phyloP scores from a whole-genome alignment of 2,113 vertebrate genomes.

The Rhinopomastus cyanomelas region DNA sequence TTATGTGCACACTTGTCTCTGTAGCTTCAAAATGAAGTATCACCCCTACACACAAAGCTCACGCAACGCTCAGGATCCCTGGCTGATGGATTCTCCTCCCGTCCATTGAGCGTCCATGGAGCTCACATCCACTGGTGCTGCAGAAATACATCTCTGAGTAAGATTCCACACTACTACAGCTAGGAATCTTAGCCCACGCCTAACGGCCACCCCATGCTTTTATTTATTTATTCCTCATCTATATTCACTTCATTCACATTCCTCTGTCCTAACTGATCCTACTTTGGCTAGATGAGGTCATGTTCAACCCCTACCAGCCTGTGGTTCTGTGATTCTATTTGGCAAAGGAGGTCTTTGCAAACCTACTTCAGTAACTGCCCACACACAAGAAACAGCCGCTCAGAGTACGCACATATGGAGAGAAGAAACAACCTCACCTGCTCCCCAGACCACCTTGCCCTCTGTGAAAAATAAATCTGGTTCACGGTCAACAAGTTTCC shows the following conservation, averaged over 20 bases:
- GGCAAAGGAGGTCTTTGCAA: no score
- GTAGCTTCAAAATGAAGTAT: background rate
- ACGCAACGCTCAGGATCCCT: background rate
- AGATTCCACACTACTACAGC: background rate
- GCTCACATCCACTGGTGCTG: background rate
- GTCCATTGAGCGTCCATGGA: background rate
- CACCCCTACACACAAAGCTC: background rate
- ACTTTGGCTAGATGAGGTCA: no score
- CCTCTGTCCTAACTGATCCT: no score
- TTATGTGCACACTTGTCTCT: background rate
- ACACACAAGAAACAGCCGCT: background rate
- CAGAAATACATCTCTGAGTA: background rate
- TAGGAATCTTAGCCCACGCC: background rate
- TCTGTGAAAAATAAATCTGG: background rate
- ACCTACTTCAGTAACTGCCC: background rate
- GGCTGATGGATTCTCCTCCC: accelerated
- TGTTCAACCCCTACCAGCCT: no score
- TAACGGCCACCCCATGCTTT: background rate
- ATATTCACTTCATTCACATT: no score
- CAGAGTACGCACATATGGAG: background rate
- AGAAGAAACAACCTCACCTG: background rate
- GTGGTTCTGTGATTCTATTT: no score
- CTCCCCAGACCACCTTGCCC: background rate
- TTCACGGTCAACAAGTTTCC: background rate
- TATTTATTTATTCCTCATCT: background rate